Percentiles rank a stretch among this genome's conserved stretches.
phyloP scores from a whole-genome alignment of 2,113 vertebrate species.

The Saguinus imperator region DNA sequence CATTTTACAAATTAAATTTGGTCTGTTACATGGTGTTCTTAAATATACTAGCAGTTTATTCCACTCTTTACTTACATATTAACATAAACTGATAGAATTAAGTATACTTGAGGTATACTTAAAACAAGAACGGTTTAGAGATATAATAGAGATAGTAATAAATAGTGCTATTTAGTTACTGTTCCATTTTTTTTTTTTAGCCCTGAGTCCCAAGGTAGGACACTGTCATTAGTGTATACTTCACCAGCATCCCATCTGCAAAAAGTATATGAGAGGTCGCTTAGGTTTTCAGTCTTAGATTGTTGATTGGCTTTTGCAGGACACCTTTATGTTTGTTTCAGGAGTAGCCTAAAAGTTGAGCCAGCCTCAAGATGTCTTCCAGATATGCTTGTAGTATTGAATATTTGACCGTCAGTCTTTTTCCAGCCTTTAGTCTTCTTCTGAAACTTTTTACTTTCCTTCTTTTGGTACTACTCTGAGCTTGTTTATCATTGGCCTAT shows the following conservation, averaged over 20 bases:
- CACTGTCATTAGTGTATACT: not conserved
- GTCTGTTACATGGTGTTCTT: not conserved
- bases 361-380: not conserved
- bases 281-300: not conserved
- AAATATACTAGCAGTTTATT: not conserved
- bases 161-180: not conserved
- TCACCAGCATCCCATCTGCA: not conserved
- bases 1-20: slow-evolving; percentile 40
- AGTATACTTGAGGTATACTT: not conserved
- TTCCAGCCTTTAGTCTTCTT: not conserved
- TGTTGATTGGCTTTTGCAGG: not conserved
- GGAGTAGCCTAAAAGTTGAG: not conserved
- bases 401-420: not conserved
- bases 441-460: not conserved
- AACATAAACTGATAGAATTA: not conserved
- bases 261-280: not conserved
- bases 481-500: not conserved
- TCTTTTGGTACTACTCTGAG: not conserved
- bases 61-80: not conserved
- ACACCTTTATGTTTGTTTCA: slow-evolving; percentile 11
- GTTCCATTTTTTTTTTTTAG: not conserved
- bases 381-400: not conserved
- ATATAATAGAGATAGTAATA: not conserved
- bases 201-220: not conserved
- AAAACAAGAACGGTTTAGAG: not conserved